Base-by-base conservation (phyloP, 2,797 vertebrate species). In the Cetoscarus ocellatus region DNA sequence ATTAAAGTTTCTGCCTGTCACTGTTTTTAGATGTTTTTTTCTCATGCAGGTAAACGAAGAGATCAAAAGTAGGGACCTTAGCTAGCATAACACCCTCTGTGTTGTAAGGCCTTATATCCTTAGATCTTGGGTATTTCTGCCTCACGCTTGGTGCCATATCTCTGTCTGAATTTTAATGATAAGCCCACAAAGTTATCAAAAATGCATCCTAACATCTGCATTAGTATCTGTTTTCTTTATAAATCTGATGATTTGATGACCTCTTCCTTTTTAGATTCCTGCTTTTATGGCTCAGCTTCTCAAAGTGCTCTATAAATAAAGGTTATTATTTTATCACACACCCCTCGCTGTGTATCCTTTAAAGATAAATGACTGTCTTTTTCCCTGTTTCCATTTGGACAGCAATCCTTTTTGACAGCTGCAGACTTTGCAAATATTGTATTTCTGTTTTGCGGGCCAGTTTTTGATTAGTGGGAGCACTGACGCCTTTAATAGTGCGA, bases 161-260 rank as follows among this genome's bases (percentile, higher is more conserved):
- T 85, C 76, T 80, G 85, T 89, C 80, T 61, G 86, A 88, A 89
- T 88, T 87, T 88, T 88, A 87, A 92, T 89, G 87, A 92, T 88
- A 81, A 79, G 64, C 83, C 72, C 72, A 61, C 64, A 65, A 69
- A 84, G 78, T 85, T 83, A 77, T 86, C 78, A 81, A 43, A 13
- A 44, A 15, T 44, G 6, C 43, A 15, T 15, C 6, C 43, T 14
- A 13, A 44, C 12, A 14, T 14, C 43, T 44, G 43, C 14, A 5
- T 44, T 44, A 13, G 14, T 14, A 51, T 51, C 50, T 51, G 7
- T 53, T 52, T 13, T 18, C 49, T 18, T 50, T 15, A 14, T 14
- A 53, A 50, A 53, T 7, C 14, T 36, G 51, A 34, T 36, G 51
- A 53, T 36, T 35, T 53, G 15, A 36, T 36, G 13, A 53, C 34